Evolutionary conservation across 2,113 vertebrate genomes (phyloP), one percentile per base, ranked within the genome.

Genomic region (Indri indri): DNA sequence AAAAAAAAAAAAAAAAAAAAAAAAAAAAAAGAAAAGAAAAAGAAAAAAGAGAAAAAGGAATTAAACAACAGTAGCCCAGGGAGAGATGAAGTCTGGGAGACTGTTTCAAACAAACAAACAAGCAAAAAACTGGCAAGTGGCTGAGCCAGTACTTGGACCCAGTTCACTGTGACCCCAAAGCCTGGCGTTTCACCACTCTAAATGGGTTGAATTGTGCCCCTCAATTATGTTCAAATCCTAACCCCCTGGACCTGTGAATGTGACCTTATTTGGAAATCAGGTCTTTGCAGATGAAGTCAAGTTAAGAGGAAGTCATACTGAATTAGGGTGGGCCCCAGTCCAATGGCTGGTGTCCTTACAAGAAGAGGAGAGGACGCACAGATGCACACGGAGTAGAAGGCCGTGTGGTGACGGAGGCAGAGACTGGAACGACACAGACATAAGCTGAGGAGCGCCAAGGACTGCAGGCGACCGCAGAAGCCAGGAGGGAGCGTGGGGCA

Each of bases 161-260:
- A 0, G 27, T n/a, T 82, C 34, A 73, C 70, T 0, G 18, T 74
- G 20, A 2, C 0, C 0, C 0, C 3, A 27, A 0, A 77, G 32
- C 10, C 6, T 8, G 87, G 2, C 0, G 1, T 54, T 71, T 80
- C 3, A 45, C 59, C 5, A 45, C 0, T 5, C 30, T 22, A 2
- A 50, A 2, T 7, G 70, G 42, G 50, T 27, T 74, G 76, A 50
- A 27, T 16, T 94, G 30, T 9, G 17, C 1, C 13, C 8, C 23
- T n/a, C 23, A 37, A 20, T 42, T n/a, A 94, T 12, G 23, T 82
- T 71, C 73, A 47, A 50, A 12, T 66, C 63, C 47, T 66, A 70
- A 88, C 59, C 5, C 18, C 18, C 50, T 83, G 23, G 76, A 50
- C 50, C 30, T 25, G 50, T 50, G 42, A 79, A 54, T 13, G 25